phyloP scores from a whole-genome alignment of 1,140 invertebrate genomes.

The Rhagoletis pomonella region DNA sequence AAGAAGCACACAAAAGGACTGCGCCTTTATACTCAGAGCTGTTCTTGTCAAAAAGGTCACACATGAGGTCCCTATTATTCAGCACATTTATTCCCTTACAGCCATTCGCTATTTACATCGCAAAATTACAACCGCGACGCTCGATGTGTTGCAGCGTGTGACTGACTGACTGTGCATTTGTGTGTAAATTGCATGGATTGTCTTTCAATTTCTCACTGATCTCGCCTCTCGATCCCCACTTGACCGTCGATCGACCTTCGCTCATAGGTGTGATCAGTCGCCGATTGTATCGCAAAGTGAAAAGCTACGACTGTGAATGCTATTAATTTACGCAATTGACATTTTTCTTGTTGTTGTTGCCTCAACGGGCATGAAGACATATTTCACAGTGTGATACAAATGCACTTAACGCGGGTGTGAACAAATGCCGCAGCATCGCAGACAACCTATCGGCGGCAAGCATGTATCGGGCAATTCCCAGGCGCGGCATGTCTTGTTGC shows the following conservation, averaged over 20 bases:
- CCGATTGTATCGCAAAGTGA: conserved; percentile 45
- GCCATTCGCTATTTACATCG: no score
- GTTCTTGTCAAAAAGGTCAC: no score
- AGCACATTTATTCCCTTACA: no score
- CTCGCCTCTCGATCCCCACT: not conserved
- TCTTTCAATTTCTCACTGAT: not conserved
- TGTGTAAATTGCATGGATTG: not conserved
- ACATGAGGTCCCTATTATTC: no score
- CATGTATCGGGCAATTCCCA: not conserved
- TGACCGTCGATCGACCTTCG: not conserved
- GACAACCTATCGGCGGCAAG: not conserved
- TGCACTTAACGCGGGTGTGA: conserved; percentile 56
- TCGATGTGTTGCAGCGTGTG: not conserved
- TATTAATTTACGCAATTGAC: conserved; percentile 54
- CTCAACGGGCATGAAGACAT: conserved; percentile 26
- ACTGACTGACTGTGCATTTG: not conserved
- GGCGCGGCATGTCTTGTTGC: not conserved
- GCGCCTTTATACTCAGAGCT: no score
- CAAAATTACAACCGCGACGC: no score
- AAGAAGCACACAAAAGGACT: no score
- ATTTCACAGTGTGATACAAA: conserved; percentile 41
- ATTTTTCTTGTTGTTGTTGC: conserved; percentile 44
- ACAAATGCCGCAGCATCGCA: not conserved
- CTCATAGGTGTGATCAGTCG: not conserved
- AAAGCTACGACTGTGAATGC: conserved; percentile 25